These are phyloP conservation scores for Melanocharis versteri DNA, from an alignment of 2,113 vertebrate species.

Conservation along the genomic window DNA sequence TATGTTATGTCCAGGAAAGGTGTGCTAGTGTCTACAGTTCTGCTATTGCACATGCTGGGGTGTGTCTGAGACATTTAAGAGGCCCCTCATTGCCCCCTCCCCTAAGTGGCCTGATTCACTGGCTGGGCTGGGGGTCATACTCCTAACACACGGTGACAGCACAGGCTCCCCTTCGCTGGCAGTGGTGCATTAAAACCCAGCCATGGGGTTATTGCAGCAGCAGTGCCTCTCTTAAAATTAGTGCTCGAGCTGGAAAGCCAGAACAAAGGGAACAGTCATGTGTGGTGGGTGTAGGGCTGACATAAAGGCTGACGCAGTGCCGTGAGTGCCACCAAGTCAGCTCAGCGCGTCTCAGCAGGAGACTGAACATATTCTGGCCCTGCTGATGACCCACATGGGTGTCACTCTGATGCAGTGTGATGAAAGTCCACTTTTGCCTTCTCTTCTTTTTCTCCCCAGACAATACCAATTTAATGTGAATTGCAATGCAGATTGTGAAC, in stretches of 20 bases:
- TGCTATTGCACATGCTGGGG: background rate
- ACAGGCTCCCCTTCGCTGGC: fast-evolving
- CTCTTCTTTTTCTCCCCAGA: background rate
- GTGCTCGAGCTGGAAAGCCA: background rate
- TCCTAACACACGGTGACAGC: background rate
- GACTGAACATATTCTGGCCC: background rate
- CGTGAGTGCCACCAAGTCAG: background rate
- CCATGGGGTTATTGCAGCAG: background rate
- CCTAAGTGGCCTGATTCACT: background rate
- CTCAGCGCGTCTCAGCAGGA: background rate
- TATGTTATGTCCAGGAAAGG: background rate
- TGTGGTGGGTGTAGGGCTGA: background rate
- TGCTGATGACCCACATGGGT: background rate
- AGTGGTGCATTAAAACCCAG: background rate
- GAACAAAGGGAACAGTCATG: background rate
- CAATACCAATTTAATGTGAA: background rate
- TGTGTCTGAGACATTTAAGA: background rate
- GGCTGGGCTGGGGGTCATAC: background rate
- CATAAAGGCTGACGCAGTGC: background rate
- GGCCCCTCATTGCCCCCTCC: background rate
- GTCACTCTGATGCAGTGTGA: background rate
- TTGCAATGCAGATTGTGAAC: background rate
- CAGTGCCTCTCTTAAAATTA: background rate
- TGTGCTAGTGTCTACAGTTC: background rate
- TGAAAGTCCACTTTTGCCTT: background rate